Percentiles rank a stretch among this genome's conserved stretches.
These are phyloP conservation scores for Euura lappo DNA, from an alignment of 1,140 invertebrate species.

Conservation along the genomic window DNA sequence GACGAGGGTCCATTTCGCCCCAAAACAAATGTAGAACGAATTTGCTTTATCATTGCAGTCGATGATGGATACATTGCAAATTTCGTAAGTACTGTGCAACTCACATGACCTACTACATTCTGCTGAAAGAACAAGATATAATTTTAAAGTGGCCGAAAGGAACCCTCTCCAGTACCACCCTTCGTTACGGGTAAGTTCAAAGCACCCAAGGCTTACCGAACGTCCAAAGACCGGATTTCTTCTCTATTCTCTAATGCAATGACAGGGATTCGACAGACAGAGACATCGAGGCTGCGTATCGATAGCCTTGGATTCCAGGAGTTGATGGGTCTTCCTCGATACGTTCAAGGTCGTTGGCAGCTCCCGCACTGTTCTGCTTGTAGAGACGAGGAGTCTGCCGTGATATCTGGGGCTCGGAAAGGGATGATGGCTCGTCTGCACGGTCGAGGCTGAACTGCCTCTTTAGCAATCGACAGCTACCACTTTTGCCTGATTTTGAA, in stretches of 20 bases:
- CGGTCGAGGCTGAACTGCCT: slow-evolving; percentile 76
- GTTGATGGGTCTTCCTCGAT: slow-evolving; percentile 71
- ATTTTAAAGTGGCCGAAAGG: neutral
- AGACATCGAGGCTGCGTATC: slow-evolving; percentile 53
- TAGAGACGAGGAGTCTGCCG: slow-evolving; percentile 58
- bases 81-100: neutral
- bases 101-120: neutral
- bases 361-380: slow-evolving; percentile 75
- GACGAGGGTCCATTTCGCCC: too few relatives aligned
- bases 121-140: neutral
- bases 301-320: slow-evolving; percentile 43
- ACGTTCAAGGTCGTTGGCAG: slow-evolving; percentile 72
- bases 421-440: slow-evolving; percentile 61
- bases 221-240: neutral
- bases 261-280: slow-evolving; percentile 58
- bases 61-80: neutral
- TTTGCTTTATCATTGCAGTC: too few relatives aligned
- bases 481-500: slow-evolving; percentile 36
- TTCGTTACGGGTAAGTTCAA: neutral
- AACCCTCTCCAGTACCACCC: neutral
- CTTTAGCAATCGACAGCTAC: slow-evolving; percentile 63
- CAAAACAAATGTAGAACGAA: too few relatives aligned
- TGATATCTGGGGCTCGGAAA: slow-evolving; percentile 32
- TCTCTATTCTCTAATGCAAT: slow-evolving; percentile 37
- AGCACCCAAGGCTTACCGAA: too few relatives aligned